phyloP scores from a whole-genome alignment of 2,797 vertebrate species.

The Pelochelys cantorii region DNA sequence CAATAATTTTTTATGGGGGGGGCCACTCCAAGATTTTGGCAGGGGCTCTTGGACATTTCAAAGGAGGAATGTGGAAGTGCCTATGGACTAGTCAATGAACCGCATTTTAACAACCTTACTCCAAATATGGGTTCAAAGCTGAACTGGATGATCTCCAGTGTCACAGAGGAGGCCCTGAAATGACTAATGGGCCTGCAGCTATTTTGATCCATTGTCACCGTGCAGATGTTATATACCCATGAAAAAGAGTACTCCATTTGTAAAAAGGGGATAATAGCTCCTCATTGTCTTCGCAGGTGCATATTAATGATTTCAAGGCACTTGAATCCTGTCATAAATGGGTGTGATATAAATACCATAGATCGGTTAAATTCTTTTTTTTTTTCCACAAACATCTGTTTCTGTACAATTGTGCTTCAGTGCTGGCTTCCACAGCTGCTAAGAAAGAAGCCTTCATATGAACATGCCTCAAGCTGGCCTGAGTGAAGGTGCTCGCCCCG shows the following conservation, averaged over 20 bases:
- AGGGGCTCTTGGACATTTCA: no score
- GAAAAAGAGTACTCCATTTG: not conserved
- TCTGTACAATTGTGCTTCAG: not conserved
- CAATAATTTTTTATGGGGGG: no score
- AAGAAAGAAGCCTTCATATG: not conserved
- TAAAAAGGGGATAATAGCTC: not conserved
- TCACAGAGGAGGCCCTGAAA: no score
- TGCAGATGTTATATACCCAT: no score
- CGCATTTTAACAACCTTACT: no score
- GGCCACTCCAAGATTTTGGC: no score
- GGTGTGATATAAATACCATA: not conserved
- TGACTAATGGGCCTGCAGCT: no score
- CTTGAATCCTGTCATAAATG: not conserved
- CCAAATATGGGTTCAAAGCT: no score
- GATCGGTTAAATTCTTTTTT: not conserved
- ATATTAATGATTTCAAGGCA: not conserved
- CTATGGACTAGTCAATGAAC: no score
- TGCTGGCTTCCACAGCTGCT: not conserved
- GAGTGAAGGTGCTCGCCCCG: not conserved
- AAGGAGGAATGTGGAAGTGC: no score
- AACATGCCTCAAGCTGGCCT: rapidly evolving
- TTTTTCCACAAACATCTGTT: not conserved
- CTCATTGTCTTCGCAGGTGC: not conserved
- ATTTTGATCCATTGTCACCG: no score
- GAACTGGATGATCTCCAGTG: no score